Conservation (phyloP, 1,140 invertebrate species). For the Harlomillsia oculata region DNA sequence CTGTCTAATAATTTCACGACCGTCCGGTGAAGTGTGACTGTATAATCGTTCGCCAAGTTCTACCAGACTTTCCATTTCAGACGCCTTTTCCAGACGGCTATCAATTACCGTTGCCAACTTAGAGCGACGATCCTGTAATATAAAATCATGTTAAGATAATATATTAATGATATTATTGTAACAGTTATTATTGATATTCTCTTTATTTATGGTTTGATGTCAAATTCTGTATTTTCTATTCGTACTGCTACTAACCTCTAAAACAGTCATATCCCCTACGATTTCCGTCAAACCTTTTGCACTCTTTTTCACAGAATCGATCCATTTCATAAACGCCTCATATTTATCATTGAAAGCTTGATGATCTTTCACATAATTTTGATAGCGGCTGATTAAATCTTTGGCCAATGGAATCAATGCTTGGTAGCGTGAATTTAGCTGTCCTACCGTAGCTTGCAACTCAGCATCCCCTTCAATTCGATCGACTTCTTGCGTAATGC, state of each 20-base stretch:
- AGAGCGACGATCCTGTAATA: constrained; percentile 61
- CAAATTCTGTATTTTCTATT: not conserved
- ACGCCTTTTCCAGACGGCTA: constrained; percentile 64
- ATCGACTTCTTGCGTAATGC: constrained; percentile 58
- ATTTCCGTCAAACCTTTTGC: constrained; percentile 69
- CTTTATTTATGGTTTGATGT: not conserved
- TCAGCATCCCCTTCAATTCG: constrained; percentile 64
- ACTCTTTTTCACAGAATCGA: constrained; percentile 58
- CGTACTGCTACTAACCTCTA: constrained; percentile 45
- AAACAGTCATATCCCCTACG: constrained; percentile 69
- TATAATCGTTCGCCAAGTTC: constrained; percentile 87
- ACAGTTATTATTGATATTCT: not conserved
- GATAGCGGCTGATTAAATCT: constrained; percentile 33
- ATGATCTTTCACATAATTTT: constrained; percentile 68
- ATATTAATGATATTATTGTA: not conserved
- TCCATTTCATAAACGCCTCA: constrained; percentile 61
- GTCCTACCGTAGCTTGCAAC: constrained; percentile 62
- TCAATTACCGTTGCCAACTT: constrained; percentile 72
- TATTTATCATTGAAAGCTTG: constrained; percentile 68
- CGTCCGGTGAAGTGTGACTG: constrained; percentile 82
- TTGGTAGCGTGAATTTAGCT: constrained; percentile 73
- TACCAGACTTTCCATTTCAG: constrained; percentile 72
- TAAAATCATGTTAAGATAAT: too few species aligned
- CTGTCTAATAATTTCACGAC: constrained; percentile 79
- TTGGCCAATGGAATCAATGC: constrained; percentile 56